Evolutionary conservation across 2,888 invertebrate species (phyloP).

Genomic region (Boloria selene): DNA sequence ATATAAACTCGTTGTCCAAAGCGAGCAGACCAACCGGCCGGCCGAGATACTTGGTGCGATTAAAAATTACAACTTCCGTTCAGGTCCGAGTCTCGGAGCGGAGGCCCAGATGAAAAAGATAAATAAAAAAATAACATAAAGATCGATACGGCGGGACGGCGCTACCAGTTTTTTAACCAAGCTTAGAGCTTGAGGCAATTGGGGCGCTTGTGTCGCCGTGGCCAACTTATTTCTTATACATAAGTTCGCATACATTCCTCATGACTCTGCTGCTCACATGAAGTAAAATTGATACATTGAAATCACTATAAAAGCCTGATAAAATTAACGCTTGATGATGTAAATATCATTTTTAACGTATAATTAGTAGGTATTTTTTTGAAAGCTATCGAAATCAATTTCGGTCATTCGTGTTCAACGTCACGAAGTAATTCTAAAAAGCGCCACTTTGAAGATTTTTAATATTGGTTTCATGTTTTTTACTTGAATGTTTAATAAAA

Average conservation of each 20-base stretch:
- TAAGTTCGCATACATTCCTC: constrained; percentile 32
- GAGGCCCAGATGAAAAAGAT: constrained; percentile 77
- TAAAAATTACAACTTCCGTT: constrained; percentile 83
- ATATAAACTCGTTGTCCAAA: constrained; percentile 70
- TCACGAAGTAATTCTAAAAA: no score
- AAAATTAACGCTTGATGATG: no score
- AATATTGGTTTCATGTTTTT: no score
- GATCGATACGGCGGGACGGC: constrained; percentile 78
- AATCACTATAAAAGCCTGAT: no score
- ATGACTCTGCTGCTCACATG: constrained; percentile 15
- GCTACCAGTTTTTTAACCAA: constrained; percentile 77
- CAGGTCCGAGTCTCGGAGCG: constrained; percentile 67
- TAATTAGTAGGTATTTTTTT: no score
- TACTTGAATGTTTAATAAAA: no score
- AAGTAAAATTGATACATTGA: constrained; percentile 12
- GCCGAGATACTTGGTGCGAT: constrained; percentile 78
- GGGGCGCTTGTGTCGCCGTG: constrained; percentile 48
- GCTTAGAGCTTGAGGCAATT: constrained; percentile 61
- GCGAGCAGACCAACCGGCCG: constrained; percentile 66
- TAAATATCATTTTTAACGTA: no score
- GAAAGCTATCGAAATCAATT: no score
- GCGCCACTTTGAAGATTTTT: no score
- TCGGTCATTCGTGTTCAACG: no score
- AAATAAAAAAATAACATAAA: constrained; percentile 80
- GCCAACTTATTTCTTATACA: constrained; percentile 43